These are phyloP conservation scores for Trichomalopsis sarcophagae DNA, from an alignment of 1,140 invertebrate species.

Conservation along the genomic window DNA sequence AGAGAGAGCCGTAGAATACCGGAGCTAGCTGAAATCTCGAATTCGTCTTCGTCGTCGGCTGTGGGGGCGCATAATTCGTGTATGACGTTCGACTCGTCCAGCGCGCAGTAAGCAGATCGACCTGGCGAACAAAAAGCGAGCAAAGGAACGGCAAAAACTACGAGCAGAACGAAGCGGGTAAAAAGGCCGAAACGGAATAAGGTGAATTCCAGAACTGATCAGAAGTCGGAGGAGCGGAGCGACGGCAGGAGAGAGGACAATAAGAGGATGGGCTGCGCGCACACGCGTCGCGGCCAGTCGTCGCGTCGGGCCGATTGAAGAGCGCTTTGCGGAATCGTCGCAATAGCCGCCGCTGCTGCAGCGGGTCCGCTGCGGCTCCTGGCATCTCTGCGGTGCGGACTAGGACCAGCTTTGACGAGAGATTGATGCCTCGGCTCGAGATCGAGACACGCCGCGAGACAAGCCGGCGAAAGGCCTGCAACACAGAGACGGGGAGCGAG, in stretches of 20 bases:
- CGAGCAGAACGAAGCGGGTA: neutral
- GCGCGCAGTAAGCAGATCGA: too few species aligned
- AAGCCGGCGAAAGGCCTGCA: neutral
- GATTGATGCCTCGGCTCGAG: constrained; percentile 67
- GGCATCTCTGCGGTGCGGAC: constrained; percentile 67
- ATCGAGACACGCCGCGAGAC: neutral
- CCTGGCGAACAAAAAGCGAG: neutral
- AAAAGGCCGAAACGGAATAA: neutral
- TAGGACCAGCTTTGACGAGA: constrained; percentile 72
- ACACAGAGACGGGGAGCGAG: constrained; percentile 20
- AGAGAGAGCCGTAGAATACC: constrained; percentile 5
- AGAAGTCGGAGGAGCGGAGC: constrained; percentile 44
- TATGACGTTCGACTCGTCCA: neutral
- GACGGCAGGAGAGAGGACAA: constrained; percentile 25
- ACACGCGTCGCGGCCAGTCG: constrained; percentile 14
- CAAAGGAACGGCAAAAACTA: neutral
- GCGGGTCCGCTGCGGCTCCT: constrained; percentile 46
- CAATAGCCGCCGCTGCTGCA: too few species aligned
- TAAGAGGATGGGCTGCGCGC: neutral
- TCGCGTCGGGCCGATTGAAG: constrained; percentile 46
- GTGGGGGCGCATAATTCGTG: neutral
- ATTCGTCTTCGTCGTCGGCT: neutral
- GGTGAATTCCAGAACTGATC: constrained; percentile 52
- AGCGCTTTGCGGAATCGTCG: constrained; percentile 15
- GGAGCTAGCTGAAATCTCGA: constrained; percentile 1